Conservation (phyloP, 1,140 invertebrate species). For the Propsilocerus akamusi region DNA sequence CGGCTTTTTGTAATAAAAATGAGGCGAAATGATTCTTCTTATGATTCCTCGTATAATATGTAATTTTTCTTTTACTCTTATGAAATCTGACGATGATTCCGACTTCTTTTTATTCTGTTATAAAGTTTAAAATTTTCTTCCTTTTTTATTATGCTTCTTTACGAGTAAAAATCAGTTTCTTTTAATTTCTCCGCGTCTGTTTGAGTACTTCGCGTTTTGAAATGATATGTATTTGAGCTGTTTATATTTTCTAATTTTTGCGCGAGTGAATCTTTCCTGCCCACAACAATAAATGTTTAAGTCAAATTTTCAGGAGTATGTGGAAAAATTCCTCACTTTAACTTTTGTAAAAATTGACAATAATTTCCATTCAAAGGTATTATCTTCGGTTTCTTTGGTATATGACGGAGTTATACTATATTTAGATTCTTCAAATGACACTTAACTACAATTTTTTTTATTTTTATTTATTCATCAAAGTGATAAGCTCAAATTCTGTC, state of each 20-base stretch:
- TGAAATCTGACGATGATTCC: no score
- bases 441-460: no score
- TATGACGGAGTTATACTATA: not conserved
- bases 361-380: not conserved
- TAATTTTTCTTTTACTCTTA: no score
- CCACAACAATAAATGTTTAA: not conserved
- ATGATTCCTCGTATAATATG: no score
- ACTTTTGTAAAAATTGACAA: not conserved
- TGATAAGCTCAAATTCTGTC: not conserved
- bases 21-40: no score
- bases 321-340: not conserved
- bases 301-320: no score
- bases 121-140: no score
- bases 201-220: not conserved
- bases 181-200: not conserved
- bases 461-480: not conserved
- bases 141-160: not conserved
- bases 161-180: not conserved
- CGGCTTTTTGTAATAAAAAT: not conserved
- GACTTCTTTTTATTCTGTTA: no score
- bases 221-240: not conserved
- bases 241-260: not conserved
- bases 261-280: not conserved
- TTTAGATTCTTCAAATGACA: not conserved
- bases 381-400: not conserved